phyloP scores from a whole-genome alignment of 2,888 invertebrate genomes.

The Cryptocephalus primarius region DNA sequence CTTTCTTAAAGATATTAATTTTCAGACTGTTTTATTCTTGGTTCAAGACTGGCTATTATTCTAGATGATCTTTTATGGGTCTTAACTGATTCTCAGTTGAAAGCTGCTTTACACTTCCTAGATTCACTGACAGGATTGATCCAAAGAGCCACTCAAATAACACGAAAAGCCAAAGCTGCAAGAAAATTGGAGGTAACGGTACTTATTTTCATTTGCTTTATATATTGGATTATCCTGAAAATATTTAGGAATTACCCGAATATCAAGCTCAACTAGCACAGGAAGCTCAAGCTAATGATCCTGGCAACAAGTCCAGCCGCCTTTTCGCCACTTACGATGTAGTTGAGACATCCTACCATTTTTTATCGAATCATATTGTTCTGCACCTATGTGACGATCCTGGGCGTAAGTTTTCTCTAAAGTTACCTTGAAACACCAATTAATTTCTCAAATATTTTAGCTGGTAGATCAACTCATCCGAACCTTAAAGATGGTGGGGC shows the following conservation, averaged over 20 bases:
- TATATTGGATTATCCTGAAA: too few relatives aligned
- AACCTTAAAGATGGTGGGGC: conserved; percentile 84
- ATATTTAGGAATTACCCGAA: conserved; percentile 53
- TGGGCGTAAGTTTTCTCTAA: conserved; percentile 51
- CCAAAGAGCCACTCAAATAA: conserved; percentile 66
- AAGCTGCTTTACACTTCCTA: conserved; percentile 84
- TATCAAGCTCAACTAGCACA: conserved; percentile 62
- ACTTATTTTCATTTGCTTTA: neutral
- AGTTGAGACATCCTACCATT: conserved; percentile 95
- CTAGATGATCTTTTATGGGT: conserved; percentile 97
- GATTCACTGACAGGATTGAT: conserved; percentile 76
- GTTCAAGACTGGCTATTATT: conserved; percentile 82
- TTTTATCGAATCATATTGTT: conserved; percentile 86
- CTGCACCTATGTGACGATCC: conserved; percentile 94
- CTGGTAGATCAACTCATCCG: conserved; percentile 75
- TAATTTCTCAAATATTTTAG: conserved; percentile 34
- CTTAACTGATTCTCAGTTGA: conserved; percentile 87
- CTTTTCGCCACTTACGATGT: conserved; percentile 85
- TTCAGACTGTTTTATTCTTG: conserved; percentile 85
- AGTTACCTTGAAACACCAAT: neutral
- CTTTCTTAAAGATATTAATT: conserved; percentile 9
- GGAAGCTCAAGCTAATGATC: conserved; percentile 39
- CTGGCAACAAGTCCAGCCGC: conserved; percentile 37
- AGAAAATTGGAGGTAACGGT: conserved; percentile 59
- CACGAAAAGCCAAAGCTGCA: conserved; percentile 72